These are phyloP conservation scores for Gobiocypris rarus DNA, from an alignment of 2,113 vertebrate species.

Conservation along the genomic window DNA sequence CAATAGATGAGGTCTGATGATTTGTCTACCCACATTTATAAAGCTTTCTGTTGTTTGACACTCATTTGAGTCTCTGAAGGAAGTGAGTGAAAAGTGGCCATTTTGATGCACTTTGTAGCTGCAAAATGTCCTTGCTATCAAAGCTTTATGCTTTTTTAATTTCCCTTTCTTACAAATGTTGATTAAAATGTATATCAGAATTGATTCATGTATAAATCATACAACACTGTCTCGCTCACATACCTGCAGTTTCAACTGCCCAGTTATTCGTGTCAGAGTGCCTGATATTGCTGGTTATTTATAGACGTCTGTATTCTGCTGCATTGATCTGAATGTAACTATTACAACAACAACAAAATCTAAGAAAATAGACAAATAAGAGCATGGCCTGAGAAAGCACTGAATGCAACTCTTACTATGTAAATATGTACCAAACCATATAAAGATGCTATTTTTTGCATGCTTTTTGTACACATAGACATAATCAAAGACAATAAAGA, in stretches of 20 bases:
- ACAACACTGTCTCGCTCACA: constrained; percentile 16
- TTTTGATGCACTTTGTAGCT: constrained; percentile 19
- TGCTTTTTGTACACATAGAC: constrained; percentile 80
- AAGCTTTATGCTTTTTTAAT: constrained; percentile 32
- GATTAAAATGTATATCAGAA: background rate
- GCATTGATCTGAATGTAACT: constrained; percentile 69
- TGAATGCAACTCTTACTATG: constrained; percentile 71
- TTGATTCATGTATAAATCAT: background rate
- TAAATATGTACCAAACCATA: constrained; percentile 80
- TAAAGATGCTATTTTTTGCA: constrained; percentile 83
- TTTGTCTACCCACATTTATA: background rate
- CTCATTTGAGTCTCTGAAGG: background rate
- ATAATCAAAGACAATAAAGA: constrained; percentile 69
- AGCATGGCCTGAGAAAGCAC: constrained; percentile 67
- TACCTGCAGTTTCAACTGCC: constrained; percentile 39
- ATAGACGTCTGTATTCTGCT: constrained; percentile 54
- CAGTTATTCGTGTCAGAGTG: constrained; percentile 57
- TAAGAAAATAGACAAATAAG: constrained; percentile 22
- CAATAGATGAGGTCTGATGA: constrained; percentile 23
- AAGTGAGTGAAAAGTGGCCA: background rate
- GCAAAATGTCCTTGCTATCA: constrained; percentile 1
- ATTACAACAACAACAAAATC: background rate
- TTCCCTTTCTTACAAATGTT: background rate
- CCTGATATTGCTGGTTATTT: constrained; percentile 45
- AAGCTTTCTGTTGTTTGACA: background rate